Conservation (phyloP, 1,140 invertebrate species). For the Rhagoletis zephyria region DNA sequence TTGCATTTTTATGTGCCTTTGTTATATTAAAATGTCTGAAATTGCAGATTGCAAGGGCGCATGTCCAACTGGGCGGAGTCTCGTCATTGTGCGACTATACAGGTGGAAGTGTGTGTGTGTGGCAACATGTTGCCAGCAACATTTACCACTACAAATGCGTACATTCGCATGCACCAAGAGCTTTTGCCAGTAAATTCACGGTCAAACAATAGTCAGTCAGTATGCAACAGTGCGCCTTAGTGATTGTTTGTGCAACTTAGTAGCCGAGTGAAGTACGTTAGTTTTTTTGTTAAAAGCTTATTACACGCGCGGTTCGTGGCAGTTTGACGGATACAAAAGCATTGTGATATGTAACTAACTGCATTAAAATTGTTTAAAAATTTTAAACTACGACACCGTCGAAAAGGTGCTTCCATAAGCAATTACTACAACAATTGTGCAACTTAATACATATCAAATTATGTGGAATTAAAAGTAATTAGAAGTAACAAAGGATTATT, state of each 20-base stretch:
- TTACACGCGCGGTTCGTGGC: background rate
- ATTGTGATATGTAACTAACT: too few relatives aligned
- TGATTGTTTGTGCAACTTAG: background rate
- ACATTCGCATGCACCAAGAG: background rate
- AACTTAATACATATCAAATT: conserved; percentile 1
- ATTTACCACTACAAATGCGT: background rate
- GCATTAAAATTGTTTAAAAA: too few relatives aligned
- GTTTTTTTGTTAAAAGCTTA: background rate
- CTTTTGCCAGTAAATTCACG: conserved; percentile 19
- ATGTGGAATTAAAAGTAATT: background rate
- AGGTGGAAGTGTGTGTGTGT: background rate
- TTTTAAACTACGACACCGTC: background rate
- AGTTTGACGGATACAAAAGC: too few relatives aligned
- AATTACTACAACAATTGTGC: background rate
- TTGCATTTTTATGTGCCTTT: background rate
- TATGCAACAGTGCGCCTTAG: conserved; percentile 1
- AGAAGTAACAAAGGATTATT: too few relatives aligned
- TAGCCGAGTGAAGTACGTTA: background rate
- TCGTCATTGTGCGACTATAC: background rate
- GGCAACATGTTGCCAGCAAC: conserved; percentile 43
- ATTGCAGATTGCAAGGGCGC: background rate
- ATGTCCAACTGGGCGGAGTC: conserved; percentile 32
- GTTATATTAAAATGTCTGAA: background rate
- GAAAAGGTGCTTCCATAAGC: background rate
- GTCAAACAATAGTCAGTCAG: background rate